phyloP scores from a whole-genome alignment of 2,888 invertebrate species.

The Tolmerus cingulatus region DNA sequence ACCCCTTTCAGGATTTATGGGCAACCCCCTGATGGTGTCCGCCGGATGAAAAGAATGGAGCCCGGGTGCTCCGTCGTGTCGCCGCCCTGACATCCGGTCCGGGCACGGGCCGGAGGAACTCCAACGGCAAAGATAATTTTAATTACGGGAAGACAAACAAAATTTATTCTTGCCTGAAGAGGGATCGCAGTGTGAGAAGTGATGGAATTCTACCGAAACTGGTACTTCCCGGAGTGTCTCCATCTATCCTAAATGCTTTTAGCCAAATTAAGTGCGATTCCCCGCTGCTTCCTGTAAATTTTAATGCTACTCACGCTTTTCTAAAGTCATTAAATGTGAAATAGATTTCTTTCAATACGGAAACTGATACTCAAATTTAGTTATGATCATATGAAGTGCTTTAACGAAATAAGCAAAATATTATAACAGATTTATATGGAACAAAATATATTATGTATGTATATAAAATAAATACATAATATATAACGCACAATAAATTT shows the following conservation, averaged over 20 bases:
- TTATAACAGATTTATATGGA: too few relatives aligned
- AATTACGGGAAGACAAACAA: conserved; percentile 34
- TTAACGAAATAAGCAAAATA: too few relatives aligned
- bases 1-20: conserved; percentile 32
- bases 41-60: conserved; percentile 23
- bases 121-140: conserved; percentile 27
- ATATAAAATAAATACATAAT: too few relatives aligned
- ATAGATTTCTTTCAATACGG: not conserved
- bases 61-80: not conserved
- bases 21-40: not conserved
- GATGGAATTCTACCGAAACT: not conserved
- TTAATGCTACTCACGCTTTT: not conserved
- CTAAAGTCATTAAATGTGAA: not conserved
- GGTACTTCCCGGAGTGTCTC: not conserved
- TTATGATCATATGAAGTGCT: too few relatives aligned
- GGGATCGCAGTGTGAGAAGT: not conserved
- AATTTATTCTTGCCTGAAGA: conserved; percentile 12
- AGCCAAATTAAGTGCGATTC: not conserved
- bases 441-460: too few relatives aligned
- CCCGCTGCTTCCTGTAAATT: not conserved
- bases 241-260: not conserved
- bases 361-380: not conserved
- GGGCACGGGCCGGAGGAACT: not conserved
- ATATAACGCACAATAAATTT: too few relatives aligned
- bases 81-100: not conserved